These are phyloP conservation scores for Colistium nudipinnis DNA, from an alignment of 2,113 vertebrate species.

Conservation along the genomic window DNA sequence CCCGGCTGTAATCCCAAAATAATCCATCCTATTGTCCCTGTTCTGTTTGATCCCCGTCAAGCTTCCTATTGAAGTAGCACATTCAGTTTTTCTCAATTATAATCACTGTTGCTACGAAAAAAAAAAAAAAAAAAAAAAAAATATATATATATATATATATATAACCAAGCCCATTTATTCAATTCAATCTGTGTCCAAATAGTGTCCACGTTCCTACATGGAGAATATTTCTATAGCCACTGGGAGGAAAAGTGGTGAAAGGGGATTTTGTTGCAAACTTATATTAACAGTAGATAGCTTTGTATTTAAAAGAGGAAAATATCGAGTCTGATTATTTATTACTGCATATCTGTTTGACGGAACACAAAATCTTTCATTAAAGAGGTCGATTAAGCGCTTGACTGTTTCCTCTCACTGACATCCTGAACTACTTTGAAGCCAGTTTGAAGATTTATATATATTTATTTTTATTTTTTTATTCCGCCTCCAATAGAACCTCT, in stretches of 20 bases:
- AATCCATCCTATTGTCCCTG: conserved; percentile 80
- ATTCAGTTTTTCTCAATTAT: conserved; percentile 72
- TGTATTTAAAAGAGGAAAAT: conserved; percentile 89
- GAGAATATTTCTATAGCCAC: conserved; percentile 81
- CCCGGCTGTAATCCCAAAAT: conserved; percentile 73
- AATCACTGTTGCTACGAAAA: conserved; percentile 44
- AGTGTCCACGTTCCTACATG: conserved; percentile 89
- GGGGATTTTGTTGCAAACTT: conserved; percentile 86
- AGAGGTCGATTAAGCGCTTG: conserved; percentile 85
- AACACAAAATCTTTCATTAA: conserved; percentile 88
- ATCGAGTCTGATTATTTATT: conserved; percentile 95
- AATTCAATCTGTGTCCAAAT: conserved; percentile 87
- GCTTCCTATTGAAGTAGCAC: conserved; percentile 84
- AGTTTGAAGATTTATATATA: conserved; percentile 84
- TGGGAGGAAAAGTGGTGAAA: conserved; percentile 86
- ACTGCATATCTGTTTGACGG: conserved; percentile 85
- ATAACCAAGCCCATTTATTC: conserved; percentile 69
- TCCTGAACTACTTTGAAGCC: conserved; percentile 90
- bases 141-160: too few species aligned
- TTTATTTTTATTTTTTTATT: conserved; percentile 83
- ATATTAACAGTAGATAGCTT: conserved; percentile 88
- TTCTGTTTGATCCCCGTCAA: conserved; percentile 87
- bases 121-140: conserved; percentile 4
- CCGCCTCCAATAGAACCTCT: conserved; percentile 90
- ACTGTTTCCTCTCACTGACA: conserved; percentile 85